Conservation (phyloP, 2,888 invertebrate genomes). For the Pycnomerus fuliginosus region DNA sequence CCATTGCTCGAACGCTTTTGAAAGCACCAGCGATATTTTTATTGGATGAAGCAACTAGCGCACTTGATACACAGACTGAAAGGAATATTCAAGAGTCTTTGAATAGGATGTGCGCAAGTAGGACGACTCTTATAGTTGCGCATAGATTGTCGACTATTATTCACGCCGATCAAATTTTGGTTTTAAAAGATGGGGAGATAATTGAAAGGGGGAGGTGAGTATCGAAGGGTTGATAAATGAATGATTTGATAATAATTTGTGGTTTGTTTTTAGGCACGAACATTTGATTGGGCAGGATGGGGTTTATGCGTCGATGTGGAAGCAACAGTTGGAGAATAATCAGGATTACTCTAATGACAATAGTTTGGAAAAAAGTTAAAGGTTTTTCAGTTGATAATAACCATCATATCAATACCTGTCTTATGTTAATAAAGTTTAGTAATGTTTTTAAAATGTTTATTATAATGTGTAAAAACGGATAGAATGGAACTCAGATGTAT, state of each 20-base stretch:
- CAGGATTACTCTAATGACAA: conserved; percentile 35
- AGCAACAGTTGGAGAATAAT: conserved; percentile 71
- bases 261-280: conserved; percentile 62
- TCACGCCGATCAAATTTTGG: conserved; percentile 92
- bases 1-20: conserved; percentile 92
- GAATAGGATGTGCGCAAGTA: conserved; percentile 74
- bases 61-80: conserved; percentile 94
- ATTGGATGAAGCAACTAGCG: conserved; percentile 94
- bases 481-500: too few species aligned
- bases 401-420: too few species aligned
- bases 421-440: too few species aligned
- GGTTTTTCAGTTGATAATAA: too few species aligned
- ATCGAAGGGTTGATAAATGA: background rate
- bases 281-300: conserved; percentile 68
- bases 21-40: conserved; percentile 89
- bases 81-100: conserved; percentile 83
- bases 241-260: conserved; percentile 11
- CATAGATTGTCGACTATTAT: conserved; percentile 93
- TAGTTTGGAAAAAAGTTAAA: conserved; percentile 43
- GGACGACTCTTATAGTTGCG: conserved; percentile 92
- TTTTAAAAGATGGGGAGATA: conserved; percentile 87
- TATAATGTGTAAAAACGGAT: too few species aligned
- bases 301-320: conserved; percentile 91
- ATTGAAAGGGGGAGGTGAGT: conserved; percentile 60
- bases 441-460: too few species aligned